Percentiles rank a stretch among this genome's conserved stretches.
These are phyloP conservation scores for Aptenodytes patagonicus DNA, from an alignment of 2,113 vertebrate species.

Conservation along the genomic window DNA sequence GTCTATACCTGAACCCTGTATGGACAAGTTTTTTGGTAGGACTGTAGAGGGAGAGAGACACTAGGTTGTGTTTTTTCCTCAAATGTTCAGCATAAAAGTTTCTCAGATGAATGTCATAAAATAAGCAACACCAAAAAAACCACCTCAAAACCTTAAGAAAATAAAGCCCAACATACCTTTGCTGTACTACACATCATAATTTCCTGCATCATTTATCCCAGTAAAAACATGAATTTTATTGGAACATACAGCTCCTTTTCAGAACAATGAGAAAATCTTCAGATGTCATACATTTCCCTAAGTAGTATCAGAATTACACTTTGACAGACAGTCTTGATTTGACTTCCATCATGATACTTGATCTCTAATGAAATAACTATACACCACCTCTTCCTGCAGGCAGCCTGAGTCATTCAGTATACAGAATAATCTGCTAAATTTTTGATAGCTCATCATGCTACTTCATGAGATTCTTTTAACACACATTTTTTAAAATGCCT, in stretches of 20 bases:
- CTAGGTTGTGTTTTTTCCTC: neutral
- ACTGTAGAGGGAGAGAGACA: neutral
- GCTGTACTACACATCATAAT: neutral
- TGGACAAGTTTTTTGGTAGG: accelerated
- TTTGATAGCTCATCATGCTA: neutral
- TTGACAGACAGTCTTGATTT: neutral
- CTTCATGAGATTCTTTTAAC: neutral
- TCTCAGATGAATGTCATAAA: neutral
- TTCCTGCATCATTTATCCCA: neutral
- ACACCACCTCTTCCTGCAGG: neutral
- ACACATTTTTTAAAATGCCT: neutral
- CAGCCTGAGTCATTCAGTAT: neutral
- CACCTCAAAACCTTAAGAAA: neutral
- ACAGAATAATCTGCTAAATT: neutral
- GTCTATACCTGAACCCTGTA: neutral
- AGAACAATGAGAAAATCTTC: neutral
- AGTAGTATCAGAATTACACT: neutral
- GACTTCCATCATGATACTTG: neutral
- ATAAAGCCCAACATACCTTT: neutral
- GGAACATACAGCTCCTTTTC: neutral
- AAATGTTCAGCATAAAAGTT: neutral
- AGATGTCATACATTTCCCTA: neutral
- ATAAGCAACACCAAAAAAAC: accelerated
- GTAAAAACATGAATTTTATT: neutral
- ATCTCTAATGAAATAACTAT: neutral